Conservation (phyloP, 1,140 invertebrate genomes). For the Melipona quadrifasciata region DNA sequence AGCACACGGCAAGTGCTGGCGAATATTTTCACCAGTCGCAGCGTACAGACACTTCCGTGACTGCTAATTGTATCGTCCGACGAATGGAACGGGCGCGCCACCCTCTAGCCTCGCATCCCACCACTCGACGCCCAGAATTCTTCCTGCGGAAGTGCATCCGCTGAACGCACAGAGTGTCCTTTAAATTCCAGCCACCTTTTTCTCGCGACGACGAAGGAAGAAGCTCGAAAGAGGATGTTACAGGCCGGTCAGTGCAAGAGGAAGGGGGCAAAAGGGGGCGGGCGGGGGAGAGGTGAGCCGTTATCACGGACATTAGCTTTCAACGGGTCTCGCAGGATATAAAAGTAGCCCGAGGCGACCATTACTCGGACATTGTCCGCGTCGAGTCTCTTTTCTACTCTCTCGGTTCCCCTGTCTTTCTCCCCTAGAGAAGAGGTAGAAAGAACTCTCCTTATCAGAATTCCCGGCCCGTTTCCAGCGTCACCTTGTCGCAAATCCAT, state of each 20-base stretch:
- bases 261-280: not conserved
- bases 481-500: slow-evolving; percentile 80
- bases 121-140: not conserved
- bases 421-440: slow-evolving; percentile 19
- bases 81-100: too few relatives aligned
- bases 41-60: too few relatives aligned
- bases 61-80: too few relatives aligned
- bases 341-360: slow-evolving; percentile 78
- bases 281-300: slow-evolving; percentile 58
- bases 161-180: slow-evolving; percentile 14
- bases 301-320: slow-evolving; percentile 80
- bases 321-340: slow-evolving; percentile 74
- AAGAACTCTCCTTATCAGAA: slow-evolving; percentile 73
- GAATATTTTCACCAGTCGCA: too few relatives aligned
- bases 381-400: slow-evolving; percentile 63
- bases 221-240: slow-evolving; percentile 43
- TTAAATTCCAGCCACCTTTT: slow-evolving; percentile 34
- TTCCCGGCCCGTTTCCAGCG: slow-evolving; percentile 69
- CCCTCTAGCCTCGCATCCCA: too few relatives aligned
- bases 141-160: slow-evolving; percentile 38
- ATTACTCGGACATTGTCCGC: slow-evolving; percentile 80
- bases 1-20: too few relatives aligned
- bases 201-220: slow-evolving; percentile 1
- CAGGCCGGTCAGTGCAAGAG: slow-evolving; percentile 45
- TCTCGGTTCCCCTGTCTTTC: slow-evolving; percentile 40